Conservation (phyloP, 2,113 vertebrate species). For the Manacus vitellinus region DNA sequence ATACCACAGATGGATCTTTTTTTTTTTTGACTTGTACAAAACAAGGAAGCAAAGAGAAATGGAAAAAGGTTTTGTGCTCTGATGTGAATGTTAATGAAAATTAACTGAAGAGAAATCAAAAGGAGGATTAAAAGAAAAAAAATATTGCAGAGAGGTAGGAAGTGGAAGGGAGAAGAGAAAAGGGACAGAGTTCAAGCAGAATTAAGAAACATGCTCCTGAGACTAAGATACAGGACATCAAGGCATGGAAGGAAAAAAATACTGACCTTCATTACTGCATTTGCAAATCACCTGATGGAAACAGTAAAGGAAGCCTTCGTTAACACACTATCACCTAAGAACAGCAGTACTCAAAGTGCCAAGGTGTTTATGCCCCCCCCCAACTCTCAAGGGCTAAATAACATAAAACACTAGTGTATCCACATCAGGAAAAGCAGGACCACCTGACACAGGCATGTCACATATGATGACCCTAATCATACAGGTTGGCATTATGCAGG, state of each 20-base stretch:
- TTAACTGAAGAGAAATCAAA: not conserved
- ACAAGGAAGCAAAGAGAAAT: not conserved
- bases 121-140: not conserved
- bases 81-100: rapidly evolving
- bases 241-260: not conserved
- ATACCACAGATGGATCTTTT: not conserved
- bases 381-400: not conserved
- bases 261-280: slow-evolving; percentile 75
- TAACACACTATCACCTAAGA: not conserved
- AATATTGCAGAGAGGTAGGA: not conserved
- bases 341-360: not conserved
- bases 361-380: not conserved
- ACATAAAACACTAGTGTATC: not conserved
- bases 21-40: not conserved
- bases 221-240: not conserved
- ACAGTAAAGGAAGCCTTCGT: not conserved
- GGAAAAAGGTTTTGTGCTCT: not conserved
- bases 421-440: not conserved
- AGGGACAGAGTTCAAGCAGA: not conserved
- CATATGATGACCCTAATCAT: rapidly evolving
- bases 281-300: slow-evolving; percentile 77
- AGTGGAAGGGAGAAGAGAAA: not conserved
- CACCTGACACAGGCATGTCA: not conserved
- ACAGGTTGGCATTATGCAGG: not conserved
- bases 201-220: rapidly evolving